A percentile compares a stretch with the other conserved stretches of the same genome.
These are phyloP conservation scores for Beaufortia kweichowensis DNA, from an alignment of 2,113 vertebrate genomes.

Conservation along the genomic window DNA sequence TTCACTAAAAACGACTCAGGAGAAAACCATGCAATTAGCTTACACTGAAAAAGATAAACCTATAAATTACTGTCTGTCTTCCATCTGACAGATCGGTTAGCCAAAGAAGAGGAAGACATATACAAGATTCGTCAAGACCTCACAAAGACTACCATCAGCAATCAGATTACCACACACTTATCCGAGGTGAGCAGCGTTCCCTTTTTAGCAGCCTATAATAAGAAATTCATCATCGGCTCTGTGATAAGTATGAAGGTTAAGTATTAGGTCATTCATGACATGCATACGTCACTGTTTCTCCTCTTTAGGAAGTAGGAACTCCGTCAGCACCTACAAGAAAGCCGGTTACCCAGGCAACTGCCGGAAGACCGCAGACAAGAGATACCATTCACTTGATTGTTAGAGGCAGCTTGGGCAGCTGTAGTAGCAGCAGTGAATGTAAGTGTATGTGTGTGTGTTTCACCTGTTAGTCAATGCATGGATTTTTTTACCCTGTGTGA, in stretches of 20 bases:
- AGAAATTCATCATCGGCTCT: conserved; percentile 40
- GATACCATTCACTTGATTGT: conserved; percentile 95
- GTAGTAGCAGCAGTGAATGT: conserved; percentile 98
- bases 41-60: background rate
- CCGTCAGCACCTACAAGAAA: conserved; percentile 76
- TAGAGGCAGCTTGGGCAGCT: conserved; percentile 94
- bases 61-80: conserved; percentile 14
- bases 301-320: conserved; percentile 82
- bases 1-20: no score
- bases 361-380: conserved; percentile 81
- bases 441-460: conserved; percentile 63
- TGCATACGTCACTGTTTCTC: conserved; percentile 59
- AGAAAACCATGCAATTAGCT: background rate
- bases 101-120: conserved; percentile 97
- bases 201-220: conserved; percentile 52
- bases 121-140: conserved; percentile 94
- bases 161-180: conserved; percentile 80
- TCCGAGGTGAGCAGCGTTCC: conserved; percentile 79
- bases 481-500: conserved; percentile 6
- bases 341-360: conserved; percentile 75
- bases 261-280: conserved; percentile 35
- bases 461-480: conserved; percentile 33
- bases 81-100: conserved; percentile 77
- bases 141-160: conserved; percentile 86
- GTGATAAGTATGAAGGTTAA: conserved; percentile 42